phyloP scores from a whole-genome alignment of 2,888 invertebrate genomes.

The Hylaea fasciaria region DNA sequence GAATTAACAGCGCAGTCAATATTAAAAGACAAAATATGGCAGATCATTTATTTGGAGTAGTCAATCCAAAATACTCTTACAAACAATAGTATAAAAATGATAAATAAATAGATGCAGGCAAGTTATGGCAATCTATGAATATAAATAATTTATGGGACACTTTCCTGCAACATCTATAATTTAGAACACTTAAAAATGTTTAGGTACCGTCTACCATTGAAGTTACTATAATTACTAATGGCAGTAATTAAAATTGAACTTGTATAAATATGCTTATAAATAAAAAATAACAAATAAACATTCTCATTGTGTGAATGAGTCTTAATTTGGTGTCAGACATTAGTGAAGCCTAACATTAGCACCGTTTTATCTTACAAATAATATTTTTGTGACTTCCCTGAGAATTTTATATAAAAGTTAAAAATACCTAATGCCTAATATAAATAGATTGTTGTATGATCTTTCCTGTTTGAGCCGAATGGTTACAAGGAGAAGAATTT shows the following conservation, averaged over 20 bases:
- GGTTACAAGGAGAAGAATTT: slow-evolving; percentile 69
- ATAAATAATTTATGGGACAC: slow-evolving; percentile 79
- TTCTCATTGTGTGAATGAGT: slow-evolving; percentile 80
- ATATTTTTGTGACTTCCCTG: slow-evolving; percentile 83
- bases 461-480: slow-evolving; percentile 83
- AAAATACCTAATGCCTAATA: slow-evolving; percentile 83
- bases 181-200: slow-evolving; percentile 61
- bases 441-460: slow-evolving; percentile 77
- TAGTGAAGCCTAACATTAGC: slow-evolving; percentile 83
- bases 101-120: slow-evolving; percentile 84
- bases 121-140: slow-evolving; percentile 81
- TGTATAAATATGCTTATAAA: slow-evolving; percentile 83
- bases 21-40: slow-evolving; percentile 83
- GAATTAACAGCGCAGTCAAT: slow-evolving; percentile 79
- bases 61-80: slow-evolving; percentile 78
- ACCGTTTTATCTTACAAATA: slow-evolving; percentile 83
- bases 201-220: slow-evolving; percentile 61
- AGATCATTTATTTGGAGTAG: slow-evolving; percentile 84
- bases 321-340: slow-evolving; percentile 84
- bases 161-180: slow-evolving; percentile 79
- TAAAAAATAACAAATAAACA: slow-evolving; percentile 82
- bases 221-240: slow-evolving; percentile 78
- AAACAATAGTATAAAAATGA: slow-evolving; percentile 76
- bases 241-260: slow-evolving; percentile 80
- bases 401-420: slow-evolving; percentile 84